These are phyloP conservation scores for Reinhardtius hippoglossoides DNA, from an alignment of 2,113 vertebrate species.

Conservation along the genomic window DNA sequence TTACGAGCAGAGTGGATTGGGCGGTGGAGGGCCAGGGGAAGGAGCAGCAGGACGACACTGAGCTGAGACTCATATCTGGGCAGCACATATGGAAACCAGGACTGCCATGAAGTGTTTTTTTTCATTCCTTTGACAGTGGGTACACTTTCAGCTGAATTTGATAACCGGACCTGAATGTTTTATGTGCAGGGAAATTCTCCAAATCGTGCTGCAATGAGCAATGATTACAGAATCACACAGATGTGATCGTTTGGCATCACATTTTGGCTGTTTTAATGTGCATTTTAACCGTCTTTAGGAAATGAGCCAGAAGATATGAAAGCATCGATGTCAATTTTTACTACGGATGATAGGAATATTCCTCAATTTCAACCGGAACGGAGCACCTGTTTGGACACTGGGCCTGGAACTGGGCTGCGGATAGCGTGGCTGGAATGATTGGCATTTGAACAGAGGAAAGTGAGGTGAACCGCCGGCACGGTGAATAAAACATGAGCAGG, in stretches of 20 bases:
- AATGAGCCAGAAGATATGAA: constrained; percentile 20
- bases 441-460: constrained; percentile 43
- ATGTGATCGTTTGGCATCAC: not conserved
- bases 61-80: constrained; percentile 29
- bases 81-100: constrained; percentile 36
- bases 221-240: constrained; percentile 17
- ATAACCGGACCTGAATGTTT: not conserved
- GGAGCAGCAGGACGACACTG: constrained; percentile 4
- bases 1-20: constrained; percentile 50
- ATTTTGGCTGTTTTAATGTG: not conserved
- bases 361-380: constrained; percentile 19
- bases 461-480: constrained; percentile 8
- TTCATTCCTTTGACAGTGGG: not conserved
- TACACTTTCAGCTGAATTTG: constrained; percentile 16
- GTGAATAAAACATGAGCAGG: constrained; percentile 69
- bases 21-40: constrained; percentile 5
- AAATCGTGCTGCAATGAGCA: constrained; percentile 5
- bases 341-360: constrained; percentile 1
- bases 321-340: not conserved
- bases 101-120: not conserved
- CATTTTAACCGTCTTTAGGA: constrained; percentile 26
- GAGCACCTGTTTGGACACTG: not conserved
- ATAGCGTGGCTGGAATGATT: constrained; percentile 41
- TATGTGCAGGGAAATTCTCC: not conserved
- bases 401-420: constrained; percentile 17